phyloP scores from a whole-genome alignment of 1,140 invertebrate species.

The Saxidomus purpurata region DNA sequence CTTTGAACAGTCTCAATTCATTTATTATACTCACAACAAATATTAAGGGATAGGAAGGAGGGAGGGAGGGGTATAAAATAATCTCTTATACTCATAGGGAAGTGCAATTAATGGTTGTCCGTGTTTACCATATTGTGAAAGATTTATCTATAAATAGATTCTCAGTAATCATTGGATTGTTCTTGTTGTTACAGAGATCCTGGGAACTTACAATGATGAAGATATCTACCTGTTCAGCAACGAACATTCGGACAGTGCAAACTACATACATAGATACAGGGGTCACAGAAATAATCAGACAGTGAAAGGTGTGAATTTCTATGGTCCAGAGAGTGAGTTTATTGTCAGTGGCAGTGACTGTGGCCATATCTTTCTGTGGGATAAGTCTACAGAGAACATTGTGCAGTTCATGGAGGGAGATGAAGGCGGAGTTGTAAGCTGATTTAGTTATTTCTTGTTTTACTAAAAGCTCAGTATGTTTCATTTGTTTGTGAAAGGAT shows the following conservation, averaged over 20 bases:
- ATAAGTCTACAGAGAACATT: slow-evolving; percentile 94
- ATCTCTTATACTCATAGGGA: too few relatives aligned
- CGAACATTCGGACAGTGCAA: slow-evolving; percentile 87
- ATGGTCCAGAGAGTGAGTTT: slow-evolving; percentile 96
- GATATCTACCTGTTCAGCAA: slow-evolving; percentile 96
- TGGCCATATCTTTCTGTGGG: slow-evolving; percentile 98
- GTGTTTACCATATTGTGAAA: too few relatives aligned
- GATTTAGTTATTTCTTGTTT: too few relatives aligned
- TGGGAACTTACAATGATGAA: slow-evolving; percentile 97
- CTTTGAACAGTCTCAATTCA: too few relatives aligned
- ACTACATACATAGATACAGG: slow-evolving; percentile 91
- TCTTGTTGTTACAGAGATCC: slow-evolving; percentile 91
- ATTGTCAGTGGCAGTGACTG: slow-evolving; percentile 97
- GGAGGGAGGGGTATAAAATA: too few relatives aligned
- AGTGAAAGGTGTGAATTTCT: slow-evolving; percentile 98
- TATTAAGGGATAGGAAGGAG: too few relatives aligned
- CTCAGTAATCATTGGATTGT: too few relatives aligned
- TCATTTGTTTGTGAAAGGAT: too few relatives aligned
- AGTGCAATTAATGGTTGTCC: too few relatives aligned
- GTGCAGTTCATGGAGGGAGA: slow-evolving; percentile 95
- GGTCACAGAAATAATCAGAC: slow-evolving; percentile 88
- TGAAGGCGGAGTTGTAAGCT: slow-evolving; percentile 94
- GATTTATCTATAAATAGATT: too few relatives aligned
- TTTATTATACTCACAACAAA: too few relatives aligned
- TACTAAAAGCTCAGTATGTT: too few relatives aligned